A percentile compares a stretch with the other conserved stretches of the same genome.
Evolutionary conservation across 2,797 vertebrate genomes (phyloP).

Genomic region (Intellagama lesueurii): DNA sequence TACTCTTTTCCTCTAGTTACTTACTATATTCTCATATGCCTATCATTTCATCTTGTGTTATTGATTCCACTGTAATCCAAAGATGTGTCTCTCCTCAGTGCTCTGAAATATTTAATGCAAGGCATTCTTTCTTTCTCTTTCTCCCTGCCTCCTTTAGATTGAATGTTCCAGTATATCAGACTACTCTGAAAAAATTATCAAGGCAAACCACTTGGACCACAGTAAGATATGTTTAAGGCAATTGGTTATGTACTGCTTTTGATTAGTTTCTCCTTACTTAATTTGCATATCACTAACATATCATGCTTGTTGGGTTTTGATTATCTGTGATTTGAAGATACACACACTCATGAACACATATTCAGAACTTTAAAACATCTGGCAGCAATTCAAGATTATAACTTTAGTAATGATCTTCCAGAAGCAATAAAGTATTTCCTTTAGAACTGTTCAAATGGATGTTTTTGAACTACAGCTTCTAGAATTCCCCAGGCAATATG

Average conservation of each 20-base stretch:
- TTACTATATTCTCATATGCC: neutral
- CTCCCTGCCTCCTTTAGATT: conserved; percentile 82
- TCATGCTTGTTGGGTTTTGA: neutral
- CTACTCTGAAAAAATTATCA: conserved; percentile 99
- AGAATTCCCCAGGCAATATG: too few relatives aligned
- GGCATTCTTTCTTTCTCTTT: neutral
- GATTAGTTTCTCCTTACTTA: neutral
- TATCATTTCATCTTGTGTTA: neutral
- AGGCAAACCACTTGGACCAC: conserved; percentile 96
- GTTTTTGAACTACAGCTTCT: too few relatives aligned
- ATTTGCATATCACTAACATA: conserved; percentile 25
- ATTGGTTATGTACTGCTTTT: neutral
- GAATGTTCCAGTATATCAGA: conserved; percentile 99
- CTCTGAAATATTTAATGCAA: conserved; percentile 8
- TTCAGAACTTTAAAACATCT: neutral
- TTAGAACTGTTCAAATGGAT: too few relatives aligned
- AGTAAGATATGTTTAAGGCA: conserved; percentile 82
- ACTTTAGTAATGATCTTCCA: neutral
- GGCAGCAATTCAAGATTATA: neutral
- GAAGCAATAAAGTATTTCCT: neutral
- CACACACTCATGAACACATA: neutral
- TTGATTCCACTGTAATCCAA: conserved; percentile 18
- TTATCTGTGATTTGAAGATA: neutral
- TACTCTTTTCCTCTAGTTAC: neutral
- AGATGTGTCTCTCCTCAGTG: neutral